Base-by-base conservation (phyloP, 2,888 invertebrate genomes). In the Lagria hirta region DNA sequence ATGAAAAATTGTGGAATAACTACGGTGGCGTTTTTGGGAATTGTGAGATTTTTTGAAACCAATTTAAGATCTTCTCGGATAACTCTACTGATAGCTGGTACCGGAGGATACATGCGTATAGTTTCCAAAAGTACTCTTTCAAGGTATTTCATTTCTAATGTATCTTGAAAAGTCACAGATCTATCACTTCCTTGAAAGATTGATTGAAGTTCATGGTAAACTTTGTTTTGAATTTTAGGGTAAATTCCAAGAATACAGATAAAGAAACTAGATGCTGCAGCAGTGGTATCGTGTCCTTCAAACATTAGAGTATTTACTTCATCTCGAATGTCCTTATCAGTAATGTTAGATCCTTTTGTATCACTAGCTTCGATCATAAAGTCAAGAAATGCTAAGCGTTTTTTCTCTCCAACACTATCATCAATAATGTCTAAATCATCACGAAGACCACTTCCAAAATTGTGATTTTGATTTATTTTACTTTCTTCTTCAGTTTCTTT, bases 261-360 rank as follows among this genome's bases (percentile, higher is more conserved):
- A 45, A 88, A 85, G 77, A 93, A 95, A 66, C 88, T 89, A 51
- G 90, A 86, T 1, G 87, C 92, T 16, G 93, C 88, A 5, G 88
- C 84, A 1, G 88, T 88, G 4, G 88, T 88, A 61, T 88, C 88
- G 66, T 88, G 88, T 2, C 88, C 88, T 80, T 94, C 86, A 65
- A 89, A 89, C 89, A 90, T 90, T 41, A 90, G 89, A 0, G 88
- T 89, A 60, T 88, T 86, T 0, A 88, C 88, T 75, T 90, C 87
- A 66, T 90, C 88, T 68, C 86, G 88, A 50, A 90, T 88, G 72
- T 90, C 88, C 51, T 81, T 78, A 51, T 89, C 88, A 23, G 78
- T 83, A 47, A 89, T 81, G 26, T 85, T 85, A 57, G 84, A 87
- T 7, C 18, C 18, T 18, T 18, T 18, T 4, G 7, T 7, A 63